Evolutionary conservation across 2,113 vertebrate genomes (phyloP), one percentile per base, ranked within the genome.

Genomic region (Sylvilagus bachmani): DNA sequence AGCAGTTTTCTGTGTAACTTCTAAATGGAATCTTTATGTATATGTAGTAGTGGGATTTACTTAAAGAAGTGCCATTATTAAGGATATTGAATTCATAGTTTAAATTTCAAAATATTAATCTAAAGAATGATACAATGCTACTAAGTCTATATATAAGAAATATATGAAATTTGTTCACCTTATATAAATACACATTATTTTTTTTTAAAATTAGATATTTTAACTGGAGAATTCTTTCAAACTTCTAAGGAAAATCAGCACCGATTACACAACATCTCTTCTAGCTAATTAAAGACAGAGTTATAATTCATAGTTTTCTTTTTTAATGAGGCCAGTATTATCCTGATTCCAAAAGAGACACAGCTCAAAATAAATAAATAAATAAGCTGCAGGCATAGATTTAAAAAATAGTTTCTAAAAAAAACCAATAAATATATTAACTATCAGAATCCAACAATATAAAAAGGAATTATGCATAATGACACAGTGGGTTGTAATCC

Each of bases 21-120:
- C 75, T 49, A 89, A 96, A 89, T 82, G 14, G 33, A 89, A 94
- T 82, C 0, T 31, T 70, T 64, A 90, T 82, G 70, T 96, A 62
- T 62, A 64, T 89, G 69, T 58, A 27, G 2, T 62, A 94, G n/a
- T 53, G 27, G 9, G 69, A 70, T 6, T 58, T 78, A 82, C 22
- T 21, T 92, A 64, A 92, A 79, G 29, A 86, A 86, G 19, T 44
- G 21, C 31, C 74, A 4, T 49, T 79, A 33, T 58, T 69, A 67
- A 53, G 19, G 25, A 67, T 66, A 38, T 25, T 31, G 12, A 80
- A 80, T 31, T 90, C 38, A 55, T 80, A 80, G 69, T 58, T 44
- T 17, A 38, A 78, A 92, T 66, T 24, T 44, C 71, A 33, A 77
- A 70, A 21, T 64, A 66, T 22, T 66, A 82, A 51, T 44, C 44